Evolutionary conservation across 2,797 vertebrate species (phyloP).

Genomic region (Acrossocheilus fasciatus): DNA sequence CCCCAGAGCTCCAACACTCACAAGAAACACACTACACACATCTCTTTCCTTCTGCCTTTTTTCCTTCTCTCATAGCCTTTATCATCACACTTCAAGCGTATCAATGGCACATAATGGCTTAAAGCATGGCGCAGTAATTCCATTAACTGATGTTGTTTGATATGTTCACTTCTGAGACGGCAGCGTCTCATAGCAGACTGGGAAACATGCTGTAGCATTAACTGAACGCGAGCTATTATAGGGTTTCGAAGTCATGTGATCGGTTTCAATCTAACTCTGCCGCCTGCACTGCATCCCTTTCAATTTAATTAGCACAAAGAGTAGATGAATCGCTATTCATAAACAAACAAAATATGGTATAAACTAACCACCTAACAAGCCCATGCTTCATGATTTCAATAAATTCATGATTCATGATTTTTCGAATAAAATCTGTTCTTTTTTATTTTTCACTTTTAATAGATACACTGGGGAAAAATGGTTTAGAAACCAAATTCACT

Average conservation of each 20-base stretch:
- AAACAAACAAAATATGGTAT: background rate
- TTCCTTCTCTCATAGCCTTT: conserved; percentile 24
- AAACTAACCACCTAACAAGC: background rate
- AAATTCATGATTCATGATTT: too few relatives aligned
- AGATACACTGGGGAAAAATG: background rate
- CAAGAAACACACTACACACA: conserved; percentile 40
- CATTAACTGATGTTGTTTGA: conserved; percentile 32
- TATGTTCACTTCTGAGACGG: background rate
- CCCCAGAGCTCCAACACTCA: conserved; percentile 22
- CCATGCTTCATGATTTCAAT: background rate
- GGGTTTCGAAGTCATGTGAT: conserved; percentile 18
- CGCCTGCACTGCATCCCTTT: conserved; percentile 1
- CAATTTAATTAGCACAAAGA: conserved; percentile 2
- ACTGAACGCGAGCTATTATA: background rate
- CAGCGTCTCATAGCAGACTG: background rate
- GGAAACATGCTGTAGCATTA: background rate
- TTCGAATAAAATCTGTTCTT: background rate
- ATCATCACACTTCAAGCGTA: conserved; percentile 11
- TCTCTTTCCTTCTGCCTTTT: conserved; percentile 57
- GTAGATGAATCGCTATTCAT: background rate
- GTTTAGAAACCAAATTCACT: background rate
- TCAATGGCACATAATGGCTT: conserved; percentile 10
- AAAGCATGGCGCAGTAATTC: conserved; percentile 17
- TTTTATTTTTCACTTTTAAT: background rate
- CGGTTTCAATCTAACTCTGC: background rate